Base-by-base conservation (phyloP, 35 echinoderm and acorn worm species). In the Apostichopus parvimensis region DNA sequence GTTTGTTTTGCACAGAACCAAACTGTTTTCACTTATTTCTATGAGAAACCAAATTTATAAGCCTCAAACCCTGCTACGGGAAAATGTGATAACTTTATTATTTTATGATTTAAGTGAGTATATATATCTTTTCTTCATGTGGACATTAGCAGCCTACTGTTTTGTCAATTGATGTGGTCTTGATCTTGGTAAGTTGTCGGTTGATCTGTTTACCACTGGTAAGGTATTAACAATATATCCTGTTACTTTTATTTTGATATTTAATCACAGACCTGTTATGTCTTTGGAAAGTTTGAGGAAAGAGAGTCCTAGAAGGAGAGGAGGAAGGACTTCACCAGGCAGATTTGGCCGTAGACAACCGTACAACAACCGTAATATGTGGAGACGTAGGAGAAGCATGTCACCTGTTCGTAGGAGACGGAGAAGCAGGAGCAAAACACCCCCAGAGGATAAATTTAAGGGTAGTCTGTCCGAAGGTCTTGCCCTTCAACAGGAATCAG, bases 381-480 rank as follows among this genome's bases (percentile, higher is more conserved):
- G 82, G 82, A 75, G 82, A 57, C 66, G 80, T 25, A 89, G 86
- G 65, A 56, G 91, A 22, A 94, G 94, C 59, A 95, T 78, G 20
- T 84, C 86, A 13, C 90, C 75, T 53, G 21, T 77, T 54, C 66
- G 80, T 7, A n/a, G 84, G 45, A 57, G 88, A 10, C 77, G 93
- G 58, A 72, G 95, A 64, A 93, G 91, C 22, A 77, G 95, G 56
- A 83, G 87, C 28, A 94, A 91, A 14, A 86, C 65, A 58, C 93
- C 93, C 0, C 87, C 87, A 15, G 92, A 95, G 85, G 97, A 98
- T 77, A 98, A 98, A 91, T 98, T 94, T 62, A 98, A 98, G 82
- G 97, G 97, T 23, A 98, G 97, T 92, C 85, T 98, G 8, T 98
- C 97, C 8, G 97, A 98, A 76, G 97, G 97, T 7, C 81, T 93